phyloP scores from a whole-genome alignment of 2,113 vertebrate species.

The Struthio camelus region DNA sequence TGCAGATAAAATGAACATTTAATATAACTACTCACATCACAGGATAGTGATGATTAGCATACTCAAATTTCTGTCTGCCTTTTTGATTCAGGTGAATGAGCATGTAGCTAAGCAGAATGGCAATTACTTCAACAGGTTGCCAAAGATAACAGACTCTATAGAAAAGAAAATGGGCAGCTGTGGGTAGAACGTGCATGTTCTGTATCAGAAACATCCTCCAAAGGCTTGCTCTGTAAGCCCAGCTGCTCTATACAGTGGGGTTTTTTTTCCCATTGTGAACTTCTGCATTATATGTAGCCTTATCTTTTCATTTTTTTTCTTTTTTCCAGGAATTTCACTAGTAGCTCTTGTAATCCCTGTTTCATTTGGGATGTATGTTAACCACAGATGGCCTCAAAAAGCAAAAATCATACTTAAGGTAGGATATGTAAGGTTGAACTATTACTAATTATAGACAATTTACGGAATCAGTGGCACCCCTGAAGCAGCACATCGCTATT shows the following conservation, averaged over 20 bases:
- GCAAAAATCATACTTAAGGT: constrained; percentile 94
- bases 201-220: not conserved
- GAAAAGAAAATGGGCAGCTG: constrained; percentile 46
- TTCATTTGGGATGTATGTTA: constrained; percentile 82
- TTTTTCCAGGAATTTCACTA: constrained; percentile 84
- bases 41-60: constrained; percentile 53
- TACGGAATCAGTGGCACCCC: not conserved
- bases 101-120: constrained; percentile 37
- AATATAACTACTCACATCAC: constrained; percentile 21
- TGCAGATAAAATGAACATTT: constrained; percentile 58
- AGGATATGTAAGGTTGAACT: constrained; percentile 12
- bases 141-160: constrained; percentile 38
- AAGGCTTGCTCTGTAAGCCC: accelerated
- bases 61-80: constrained; percentile 56
- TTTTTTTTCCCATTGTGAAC: not conserved
- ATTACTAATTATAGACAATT: not conserved
- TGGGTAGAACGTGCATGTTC: accelerated
- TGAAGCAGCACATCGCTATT: constrained; percentile 4
- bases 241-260: accelerated
- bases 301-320: not conserved
- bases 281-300: not conserved
- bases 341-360: constrained; percentile 88
- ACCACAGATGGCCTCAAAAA: constrained; percentile 81
- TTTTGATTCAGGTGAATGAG: constrained; percentile 55
- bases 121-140: constrained; percentile 61